Percentiles rank a stretch among this genome's conserved stretches.
phyloP scores from a whole-genome alignment of 2,113 vertebrate species.

The Cavia porcellus region DNA sequence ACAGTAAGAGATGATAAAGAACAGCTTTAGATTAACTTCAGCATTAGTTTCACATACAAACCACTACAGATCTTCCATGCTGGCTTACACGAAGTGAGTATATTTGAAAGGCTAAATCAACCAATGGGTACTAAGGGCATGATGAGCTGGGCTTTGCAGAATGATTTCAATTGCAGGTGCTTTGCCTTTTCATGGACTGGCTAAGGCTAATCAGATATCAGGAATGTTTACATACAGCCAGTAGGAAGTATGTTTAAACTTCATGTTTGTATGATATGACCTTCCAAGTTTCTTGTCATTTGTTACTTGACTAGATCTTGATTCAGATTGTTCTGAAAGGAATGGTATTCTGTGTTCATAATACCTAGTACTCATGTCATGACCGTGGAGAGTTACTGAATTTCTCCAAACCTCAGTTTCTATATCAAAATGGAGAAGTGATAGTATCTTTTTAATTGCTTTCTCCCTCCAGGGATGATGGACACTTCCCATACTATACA shows the following conservation, averaged over 20 bases:
- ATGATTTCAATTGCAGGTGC: background rate
- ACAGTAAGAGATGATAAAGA: slow-evolving; percentile 37
- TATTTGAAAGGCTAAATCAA: background rate
- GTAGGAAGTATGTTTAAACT: background rate
- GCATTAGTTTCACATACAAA: background rate
- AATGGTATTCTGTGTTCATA: background rate
- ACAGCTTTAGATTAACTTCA: background rate
- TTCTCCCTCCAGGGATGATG: background rate
- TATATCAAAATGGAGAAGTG: background rate
- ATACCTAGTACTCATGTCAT: background rate
- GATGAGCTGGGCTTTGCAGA: background rate
- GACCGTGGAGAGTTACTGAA: background rate
- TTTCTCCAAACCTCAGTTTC: background rate
- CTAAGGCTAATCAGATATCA: background rate
- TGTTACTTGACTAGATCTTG: background rate
- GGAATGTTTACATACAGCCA: background rate
- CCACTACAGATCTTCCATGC: background rate
- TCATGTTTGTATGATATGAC: background rate
- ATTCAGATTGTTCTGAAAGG: background rate
- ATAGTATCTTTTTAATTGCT: background rate
- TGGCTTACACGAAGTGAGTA: background rate
- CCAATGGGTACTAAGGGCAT: background rate
- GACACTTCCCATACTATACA: background rate
- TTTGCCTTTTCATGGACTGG: slow-evolving; percentile 2
- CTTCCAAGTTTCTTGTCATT: background rate